Conservation (phyloP, 2,888 invertebrate genomes). For the Cecidostiba fungosa region DNA sequence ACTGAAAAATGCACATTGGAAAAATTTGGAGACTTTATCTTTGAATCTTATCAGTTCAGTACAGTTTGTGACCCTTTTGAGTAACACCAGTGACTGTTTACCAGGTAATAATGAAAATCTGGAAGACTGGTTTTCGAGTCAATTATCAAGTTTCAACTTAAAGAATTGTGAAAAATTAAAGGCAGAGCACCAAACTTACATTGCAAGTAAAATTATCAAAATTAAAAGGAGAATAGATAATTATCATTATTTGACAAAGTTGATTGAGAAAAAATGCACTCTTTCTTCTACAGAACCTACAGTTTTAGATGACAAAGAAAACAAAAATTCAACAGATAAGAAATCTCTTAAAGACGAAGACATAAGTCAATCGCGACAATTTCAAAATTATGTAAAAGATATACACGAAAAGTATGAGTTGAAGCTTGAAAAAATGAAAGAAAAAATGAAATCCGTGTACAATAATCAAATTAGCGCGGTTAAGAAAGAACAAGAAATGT, state of each 20-base stretch:
- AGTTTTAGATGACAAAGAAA: not conserved
- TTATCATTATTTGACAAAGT: slow-evolving; percentile 21
- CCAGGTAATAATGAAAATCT: not conserved
- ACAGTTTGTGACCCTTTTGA: slow-evolving; percentile 48
- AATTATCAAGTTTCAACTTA: not conserved
- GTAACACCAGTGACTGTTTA: not conserved
- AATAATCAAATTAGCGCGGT: slow-evolving; percentile 83
- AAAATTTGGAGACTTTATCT: slow-evolving; percentile 47
- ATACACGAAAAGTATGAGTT: slow-evolving; percentile 86
- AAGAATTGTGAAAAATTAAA: slow-evolving; percentile 1
- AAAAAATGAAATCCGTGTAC: slow-evolving; percentile 86
- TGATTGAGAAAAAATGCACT: slow-evolving; percentile 3
- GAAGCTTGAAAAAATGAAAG: slow-evolving; percentile 90
- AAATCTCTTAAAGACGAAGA: slow-evolving; percentile 1
- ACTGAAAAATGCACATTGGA: slow-evolving; percentile 30
- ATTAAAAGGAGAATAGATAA: slow-evolving; percentile 49
- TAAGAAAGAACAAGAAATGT: slow-evolving; percentile 82
- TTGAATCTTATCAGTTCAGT: slow-evolving; percentile 42
- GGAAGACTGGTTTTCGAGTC: not conserved
- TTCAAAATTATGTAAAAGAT: slow-evolving; percentile 79
- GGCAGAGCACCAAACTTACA: not conserved
- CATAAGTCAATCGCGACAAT: slow-evolving; percentile 22
- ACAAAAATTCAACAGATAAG: not conserved
- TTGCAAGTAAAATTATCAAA: slow-evolving; percentile 34
- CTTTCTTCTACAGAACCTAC: not conserved